Evolutionary conservation across 2,888 invertebrate genomes (phyloP).

Genomic region (Troglohyphantes excavatus): DNA sequence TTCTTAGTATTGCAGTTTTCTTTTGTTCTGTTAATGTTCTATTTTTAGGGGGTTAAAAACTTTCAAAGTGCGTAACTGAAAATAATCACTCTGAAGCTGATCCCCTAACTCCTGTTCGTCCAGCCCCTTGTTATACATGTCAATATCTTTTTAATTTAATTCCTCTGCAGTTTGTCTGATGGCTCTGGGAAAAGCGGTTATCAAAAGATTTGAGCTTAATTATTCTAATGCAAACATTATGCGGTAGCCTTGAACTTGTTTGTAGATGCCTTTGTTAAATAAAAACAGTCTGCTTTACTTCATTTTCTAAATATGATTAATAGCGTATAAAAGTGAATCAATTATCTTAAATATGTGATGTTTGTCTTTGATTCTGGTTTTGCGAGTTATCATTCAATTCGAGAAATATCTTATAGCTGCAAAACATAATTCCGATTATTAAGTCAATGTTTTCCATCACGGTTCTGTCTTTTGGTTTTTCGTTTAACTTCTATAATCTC

Average conservation of each 20-base stretch:
- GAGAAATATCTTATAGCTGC: background rate
- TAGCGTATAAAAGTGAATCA: background rate
- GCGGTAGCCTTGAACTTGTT: conserved; percentile 40
- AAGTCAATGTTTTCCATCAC: too few relatives aligned
- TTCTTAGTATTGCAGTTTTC: conserved; percentile 27
- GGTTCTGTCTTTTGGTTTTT: too few relatives aligned
- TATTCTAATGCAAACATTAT: conserved; percentile 37
- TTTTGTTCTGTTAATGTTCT: conserved; percentile 49
- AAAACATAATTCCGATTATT: too few relatives aligned
- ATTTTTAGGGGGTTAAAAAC: conserved; percentile 45
- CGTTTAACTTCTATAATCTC: too few relatives aligned
- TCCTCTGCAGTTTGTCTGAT: conserved; percentile 8
- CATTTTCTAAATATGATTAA: too few relatives aligned
- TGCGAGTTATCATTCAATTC: background rate
- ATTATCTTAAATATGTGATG: background rate
- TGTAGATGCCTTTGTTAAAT: background rate
- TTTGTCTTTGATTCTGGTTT: background rate
- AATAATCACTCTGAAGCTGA: conserved; percentile 23
- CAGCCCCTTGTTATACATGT: background rate
- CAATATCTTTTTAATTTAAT: conserved; percentile 41
- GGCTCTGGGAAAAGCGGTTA: background rate
- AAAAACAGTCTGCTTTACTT: conserved; percentile 2
- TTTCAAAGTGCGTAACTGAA: conserved; percentile 25
- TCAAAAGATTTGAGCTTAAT: conserved; percentile 7
- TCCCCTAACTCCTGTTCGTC: background rate